Conservation (phyloP, 2,797 vertebrate genomes). For the Intellagama lesueurii region DNA sequence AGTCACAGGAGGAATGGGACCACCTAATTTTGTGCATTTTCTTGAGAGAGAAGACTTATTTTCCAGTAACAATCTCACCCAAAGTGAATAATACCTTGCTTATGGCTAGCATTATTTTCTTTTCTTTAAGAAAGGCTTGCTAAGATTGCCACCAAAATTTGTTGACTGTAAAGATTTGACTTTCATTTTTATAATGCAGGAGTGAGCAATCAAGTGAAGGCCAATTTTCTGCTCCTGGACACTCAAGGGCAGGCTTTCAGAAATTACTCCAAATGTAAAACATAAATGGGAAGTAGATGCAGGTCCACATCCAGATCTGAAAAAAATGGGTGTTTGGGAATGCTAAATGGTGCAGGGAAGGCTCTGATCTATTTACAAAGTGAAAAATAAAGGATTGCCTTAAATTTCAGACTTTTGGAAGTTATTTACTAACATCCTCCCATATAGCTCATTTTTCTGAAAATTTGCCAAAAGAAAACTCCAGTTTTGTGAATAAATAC, state of each 20-base stretch:
- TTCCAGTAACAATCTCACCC: not conserved
- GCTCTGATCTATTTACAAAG: too few relatives aligned
- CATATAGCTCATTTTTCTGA: not conserved
- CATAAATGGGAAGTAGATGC: too few relatives aligned
- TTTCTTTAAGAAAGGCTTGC: constrained; percentile 41
- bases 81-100: not conserved
- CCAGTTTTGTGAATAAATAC: constrained; percentile 28
- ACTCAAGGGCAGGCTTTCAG: too few relatives aligned
- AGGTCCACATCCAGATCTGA: too few relatives aligned
- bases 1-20: not conserved
- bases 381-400: not conserved
- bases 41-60: not conserved
- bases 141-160: not conserved
- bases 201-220: too few relatives aligned
- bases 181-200: constrained; percentile 40
- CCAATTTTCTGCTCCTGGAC: too few relatives aligned
- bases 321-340: not conserved
- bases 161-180: constrained; percentile 26
- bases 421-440: not conserved
- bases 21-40: not conserved
- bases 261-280: too few relatives aligned
- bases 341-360: too few relatives aligned
- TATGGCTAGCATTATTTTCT: not conserved
- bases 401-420: not conserved
- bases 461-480: constrained; percentile 17